Base-by-base conservation (phyloP, 2,113 vertebrate species). In the Elanus axillaris region DNA sequence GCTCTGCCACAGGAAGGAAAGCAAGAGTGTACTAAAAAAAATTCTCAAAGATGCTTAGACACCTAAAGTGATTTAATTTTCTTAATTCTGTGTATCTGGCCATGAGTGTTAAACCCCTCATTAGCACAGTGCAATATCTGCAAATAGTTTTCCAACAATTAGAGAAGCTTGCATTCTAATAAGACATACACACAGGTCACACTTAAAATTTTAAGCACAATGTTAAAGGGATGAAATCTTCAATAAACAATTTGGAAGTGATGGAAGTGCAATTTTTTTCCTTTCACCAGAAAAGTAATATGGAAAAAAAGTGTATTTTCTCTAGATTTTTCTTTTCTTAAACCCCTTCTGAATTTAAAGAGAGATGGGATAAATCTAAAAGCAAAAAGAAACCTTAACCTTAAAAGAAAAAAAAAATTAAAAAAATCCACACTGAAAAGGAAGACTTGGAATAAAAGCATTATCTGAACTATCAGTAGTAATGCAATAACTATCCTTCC, bases 401-500 rank as follows among this genome's bases (percentile, higher is more conserved):
- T 93, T 64, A 80, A 47, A 86, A 67, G 16, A 15, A 88, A 64
- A 36, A 69, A 58, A 67, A 68, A 67, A 12, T n/a, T n/a, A n/a
- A 36, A 29, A 56, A 25, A 34, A 40, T 4, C 32, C 36, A 50
- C 55, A 59, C 81, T 83, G 62, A 69, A 90, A 96, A 86, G 50
- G 55, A 82, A 67, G 63, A 63, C 55, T 78, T 81, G 56, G 60
- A 81, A 94, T 64, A 92, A 91, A 96, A 85, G 58, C 36, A 48
- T 81, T 94, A 95, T 91, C 88, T 91, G 64, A 92, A 81, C 73
- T 84, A 94, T 91, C 91, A 68, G 29, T 29, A 38, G 73, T 75
- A 91, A 91, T 45, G 79, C 43, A 88, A 10, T 75, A 87, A 80
- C 80, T 64, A 81, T 72, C 88, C 73, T 68, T 86, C 80, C 80